Base-by-base conservation (phyloP, 1,140 invertebrate species). In the Drosophila equinoxialis region DNA sequence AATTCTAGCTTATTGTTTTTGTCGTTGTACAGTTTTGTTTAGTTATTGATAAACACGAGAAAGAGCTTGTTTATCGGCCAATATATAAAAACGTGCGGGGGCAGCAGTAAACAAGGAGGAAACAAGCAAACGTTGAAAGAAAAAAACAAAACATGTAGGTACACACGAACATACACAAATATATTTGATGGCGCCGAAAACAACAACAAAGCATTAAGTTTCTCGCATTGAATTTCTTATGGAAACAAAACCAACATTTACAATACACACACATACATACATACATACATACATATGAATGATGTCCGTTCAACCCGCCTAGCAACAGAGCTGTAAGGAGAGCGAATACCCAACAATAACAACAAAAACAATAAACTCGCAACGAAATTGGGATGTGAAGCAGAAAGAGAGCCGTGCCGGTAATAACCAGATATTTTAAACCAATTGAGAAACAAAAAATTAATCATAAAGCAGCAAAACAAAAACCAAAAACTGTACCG, bases 71-170 rank as follows among this genome's bases (percentile, higher is more conserved):
- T 30, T 74, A 57, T 81, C 79, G 79, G 63, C 74, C 77, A 79
- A 81, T 78, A 65, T 74, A 35, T 1, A 48, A 74, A 81, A 72
- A 67, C 78, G 79, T 72, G 79, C 51, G 72, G 30, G 30, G 30
- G 30, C 42, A 54, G 30, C 30, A 26, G 58, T 14, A 30, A 35
- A 64, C 11, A 68, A 55, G 39, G 51, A 10, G 59, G 14, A 62
- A 64, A 77, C 55, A 26, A 68, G 14, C 10, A 20, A 59, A 37
- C 6, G 8, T 6, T 35, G 33, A 35, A 35, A 8, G 8, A 35
- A 35, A 35, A 35, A 7, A 8, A 35, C n/a, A 8, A 35, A 35
- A 35, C 8, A 35, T 4, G 3, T 26, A 0, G 6, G 1, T 1
- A 11, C 1, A 37, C 7, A 37, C 8, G 10, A 1, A 37, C 7